Evolutionary conservation across 1,140 invertebrate species (phyloP).

Genomic region (Aplysia californica): DNA sequence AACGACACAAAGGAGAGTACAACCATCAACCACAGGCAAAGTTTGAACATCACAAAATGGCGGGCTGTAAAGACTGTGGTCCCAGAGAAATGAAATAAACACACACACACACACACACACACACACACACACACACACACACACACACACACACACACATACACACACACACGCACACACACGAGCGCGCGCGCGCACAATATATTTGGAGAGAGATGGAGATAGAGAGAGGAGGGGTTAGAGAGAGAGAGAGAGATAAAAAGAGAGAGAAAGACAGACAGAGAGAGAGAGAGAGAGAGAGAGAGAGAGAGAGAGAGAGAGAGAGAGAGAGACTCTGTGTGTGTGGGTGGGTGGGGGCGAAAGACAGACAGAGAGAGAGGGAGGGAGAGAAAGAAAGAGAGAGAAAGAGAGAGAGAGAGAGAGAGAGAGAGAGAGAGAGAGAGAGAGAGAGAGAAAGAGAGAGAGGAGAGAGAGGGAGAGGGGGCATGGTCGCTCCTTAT

Average conservation of each 20-base stretch:
- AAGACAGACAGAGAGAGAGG: constrained; percentile 10
- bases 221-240: neutral
- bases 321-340: neutral
- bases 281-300: neutral
- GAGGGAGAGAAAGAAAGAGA: constrained; percentile 8
- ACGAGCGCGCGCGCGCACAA: neutral
- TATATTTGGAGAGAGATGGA: neutral
- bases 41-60: neutral
- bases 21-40: too few species aligned
- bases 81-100: neutral
- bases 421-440: neutral
- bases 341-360: neutral
- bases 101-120: neutral
- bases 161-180: neutral
- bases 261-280: constrained; percentile 5
- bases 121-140: neutral
- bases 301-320: neutral
- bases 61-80: neutral
- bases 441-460: neutral
- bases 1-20: too few species aligned
- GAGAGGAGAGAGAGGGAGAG: too few species aligned
- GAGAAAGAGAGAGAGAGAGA: constrained; percentile 9
- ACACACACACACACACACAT: neutral
- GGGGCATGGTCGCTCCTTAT: too few species aligned
- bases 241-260: neutral